A percentile compares a stretch with the other conserved stretches of the same genome.
These are phyloP conservation scores for Xylota sylvarum DNA, from an alignment of 2,888 invertebrate species.

Conservation along the genomic window DNA sequence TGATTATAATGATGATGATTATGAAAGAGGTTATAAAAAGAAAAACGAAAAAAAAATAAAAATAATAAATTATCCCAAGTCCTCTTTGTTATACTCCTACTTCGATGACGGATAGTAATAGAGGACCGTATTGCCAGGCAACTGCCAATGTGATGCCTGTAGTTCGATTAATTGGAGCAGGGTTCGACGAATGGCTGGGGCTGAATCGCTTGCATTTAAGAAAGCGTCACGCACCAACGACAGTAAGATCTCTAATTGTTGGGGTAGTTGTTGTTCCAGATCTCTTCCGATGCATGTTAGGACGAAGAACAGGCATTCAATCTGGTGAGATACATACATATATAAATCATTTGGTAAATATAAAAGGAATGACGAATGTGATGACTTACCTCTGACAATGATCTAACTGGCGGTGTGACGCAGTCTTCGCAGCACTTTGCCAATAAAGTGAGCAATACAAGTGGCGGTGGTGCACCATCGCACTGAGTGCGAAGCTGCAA, in stretches of 20 bases:
- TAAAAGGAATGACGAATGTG: neutral
- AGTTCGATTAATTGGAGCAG: slow-evolving; percentile 95
- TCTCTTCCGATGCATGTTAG: slow-evolving; percentile 95
- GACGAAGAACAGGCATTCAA: slow-evolving; percentile 95
- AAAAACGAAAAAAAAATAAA: slow-evolving; percentile 3
- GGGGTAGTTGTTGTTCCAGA: slow-evolving; percentile 92
- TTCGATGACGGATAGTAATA: slow-evolving; percentile 92
- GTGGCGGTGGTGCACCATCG: slow-evolving; percentile 88
- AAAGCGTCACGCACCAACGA: slow-evolving; percentile 94
- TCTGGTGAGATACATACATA: slow-evolving; percentile 85
- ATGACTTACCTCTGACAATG: slow-evolving; percentile 90
- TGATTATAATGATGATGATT: slow-evolving; percentile 49
- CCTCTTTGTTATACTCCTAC: slow-evolving; percentile 79
- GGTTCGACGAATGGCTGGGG: slow-evolving; percentile 92
- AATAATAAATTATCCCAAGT: neutral
- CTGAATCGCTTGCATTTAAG: slow-evolving; percentile 89
- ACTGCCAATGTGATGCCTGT: slow-evolving; percentile 95
- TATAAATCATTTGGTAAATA: neutral
- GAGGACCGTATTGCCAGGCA: slow-evolving; percentile 94
- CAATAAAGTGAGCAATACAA: slow-evolving; percentile 92
- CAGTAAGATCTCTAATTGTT: slow-evolving; percentile 92
- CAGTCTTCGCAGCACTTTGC: slow-evolving; percentile 96
- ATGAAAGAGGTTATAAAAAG: slow-evolving; percentile 14
- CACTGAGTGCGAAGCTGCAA: slow-evolving; percentile 86
- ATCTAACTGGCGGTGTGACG: slow-evolving; percentile 92